Percentiles rank a stretch among this genome's conserved stretches.
Conservation (phyloP, 2,797 vertebrate species). For the Neoniphon sammara region DNA sequence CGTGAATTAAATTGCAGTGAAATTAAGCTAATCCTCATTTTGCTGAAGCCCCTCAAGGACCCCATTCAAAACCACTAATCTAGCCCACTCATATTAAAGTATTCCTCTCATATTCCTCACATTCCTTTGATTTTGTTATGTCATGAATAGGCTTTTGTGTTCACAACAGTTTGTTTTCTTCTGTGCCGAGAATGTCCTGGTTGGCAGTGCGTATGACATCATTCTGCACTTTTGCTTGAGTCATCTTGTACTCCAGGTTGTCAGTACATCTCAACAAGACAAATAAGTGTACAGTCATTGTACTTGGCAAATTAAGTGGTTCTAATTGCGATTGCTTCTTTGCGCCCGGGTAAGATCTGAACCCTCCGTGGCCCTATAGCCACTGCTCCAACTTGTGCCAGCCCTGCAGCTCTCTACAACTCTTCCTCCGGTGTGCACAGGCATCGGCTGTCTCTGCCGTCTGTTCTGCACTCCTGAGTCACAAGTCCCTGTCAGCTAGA, state of each 20-base stretch:
- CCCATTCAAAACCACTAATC: too few species aligned
- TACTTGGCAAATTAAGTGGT: background rate
- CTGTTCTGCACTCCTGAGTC: slow-evolving; percentile 51
- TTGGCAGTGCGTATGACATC: background rate
- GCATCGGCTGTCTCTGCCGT: slow-evolving; percentile 34
- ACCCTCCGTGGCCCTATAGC: background rate
- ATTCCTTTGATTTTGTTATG: background rate
- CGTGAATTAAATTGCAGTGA: too few species aligned
- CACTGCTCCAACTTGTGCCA: slow-evolving; percentile 21
- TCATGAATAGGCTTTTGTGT: background rate
- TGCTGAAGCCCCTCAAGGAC: too few species aligned
- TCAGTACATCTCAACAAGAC: background rate
- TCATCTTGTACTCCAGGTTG: too few species aligned
- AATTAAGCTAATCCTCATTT: too few species aligned
- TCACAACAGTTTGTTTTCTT: background rate
- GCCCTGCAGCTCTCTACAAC: slow-evolving; percentile 23
- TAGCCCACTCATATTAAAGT: too few species aligned
- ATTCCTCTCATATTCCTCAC: background rate
- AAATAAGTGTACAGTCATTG: background rate
- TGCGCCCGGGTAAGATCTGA: background rate
- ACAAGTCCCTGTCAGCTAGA: slow-evolving; percentile 58
- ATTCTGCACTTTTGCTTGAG: too few species aligned
- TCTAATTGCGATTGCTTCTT: background rate
- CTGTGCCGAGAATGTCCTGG: background rate
- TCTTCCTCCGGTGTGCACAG: slow-evolving; percentile 37